These are phyloP conservation scores for Carposina sasakii DNA, from an alignment of 1,140 invertebrate genomes.

Conservation along the genomic window DNA sequence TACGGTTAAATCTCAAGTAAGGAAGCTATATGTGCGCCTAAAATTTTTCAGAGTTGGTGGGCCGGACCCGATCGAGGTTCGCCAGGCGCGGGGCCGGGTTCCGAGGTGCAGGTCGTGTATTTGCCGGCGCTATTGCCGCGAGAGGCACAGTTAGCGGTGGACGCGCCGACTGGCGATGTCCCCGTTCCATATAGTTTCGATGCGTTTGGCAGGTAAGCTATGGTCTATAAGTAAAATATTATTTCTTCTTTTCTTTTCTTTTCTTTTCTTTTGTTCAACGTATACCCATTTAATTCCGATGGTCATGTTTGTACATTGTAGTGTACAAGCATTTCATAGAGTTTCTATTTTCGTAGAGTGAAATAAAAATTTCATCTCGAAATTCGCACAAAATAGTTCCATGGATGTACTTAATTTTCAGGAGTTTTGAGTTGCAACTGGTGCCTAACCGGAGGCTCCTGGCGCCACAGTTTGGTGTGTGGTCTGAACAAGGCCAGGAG, in stretches of 20 bases:
- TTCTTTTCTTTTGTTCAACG: too few relatives aligned
- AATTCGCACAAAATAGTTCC: too few relatives aligned
- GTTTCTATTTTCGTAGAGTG: too few relatives aligned
- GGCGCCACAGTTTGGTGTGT: slow-evolving; percentile 59
- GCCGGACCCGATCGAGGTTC: slow-evolving; percentile 18
- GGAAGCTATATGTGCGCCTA: too few relatives aligned
- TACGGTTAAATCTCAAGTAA: too few relatives aligned
- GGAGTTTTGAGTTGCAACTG: slow-evolving; percentile 60
- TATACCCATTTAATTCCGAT: too few relatives aligned
- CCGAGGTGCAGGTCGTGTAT: slow-evolving; percentile 64
- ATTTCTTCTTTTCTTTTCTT: slow-evolving; percentile 3
- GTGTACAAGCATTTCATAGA: too few relatives aligned
- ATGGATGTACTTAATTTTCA: too few relatives aligned
- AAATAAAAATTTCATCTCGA: too few relatives aligned
- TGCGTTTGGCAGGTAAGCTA: slow-evolving; percentile 61
- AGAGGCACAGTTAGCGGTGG: slow-evolving; percentile 47
- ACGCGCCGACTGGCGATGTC: slow-evolving; percentile 36
- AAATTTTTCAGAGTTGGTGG: too few relatives aligned
- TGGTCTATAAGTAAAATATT: background rate
- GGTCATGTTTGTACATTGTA: too few relatives aligned
- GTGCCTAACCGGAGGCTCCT: slow-evolving; percentile 63
- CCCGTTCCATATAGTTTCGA: slow-evolving; percentile 64
- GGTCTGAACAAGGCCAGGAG: slow-evolving; percentile 50
- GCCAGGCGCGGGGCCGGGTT: slow-evolving; percentile 18
- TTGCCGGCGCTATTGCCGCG: slow-evolving; percentile 58